Evolutionary conservation across 2,888 invertebrate species (phyloP).

Genomic region (Diplazon laetatorius): DNA sequence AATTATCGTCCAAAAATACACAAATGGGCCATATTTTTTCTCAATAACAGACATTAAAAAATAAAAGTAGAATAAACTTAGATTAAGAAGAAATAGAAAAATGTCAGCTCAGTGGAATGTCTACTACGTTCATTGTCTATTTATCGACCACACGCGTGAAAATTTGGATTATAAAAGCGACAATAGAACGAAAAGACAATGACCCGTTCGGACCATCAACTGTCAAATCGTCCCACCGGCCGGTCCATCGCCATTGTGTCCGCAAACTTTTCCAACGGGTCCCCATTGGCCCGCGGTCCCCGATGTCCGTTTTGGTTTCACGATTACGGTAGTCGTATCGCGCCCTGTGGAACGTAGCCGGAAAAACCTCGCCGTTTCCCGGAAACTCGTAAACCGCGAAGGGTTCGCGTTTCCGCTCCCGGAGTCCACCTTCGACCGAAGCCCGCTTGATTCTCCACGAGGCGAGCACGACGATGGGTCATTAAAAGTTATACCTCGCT

Average conservation of each 20-base stretch:
- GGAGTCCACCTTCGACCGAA: background rate
- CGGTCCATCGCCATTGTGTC: slow-evolving; percentile 6
- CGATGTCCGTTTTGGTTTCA: background rate
- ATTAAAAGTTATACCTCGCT: slow-evolving; percentile 39
- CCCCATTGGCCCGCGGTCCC: background rate
- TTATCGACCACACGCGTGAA: background rate
- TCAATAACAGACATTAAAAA: too few relatives aligned
- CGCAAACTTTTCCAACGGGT: slow-evolving; percentile 41
- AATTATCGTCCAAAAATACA: too few relatives aligned
- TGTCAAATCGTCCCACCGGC: background rate
- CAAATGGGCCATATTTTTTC: too few relatives aligned
- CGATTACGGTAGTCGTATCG: background rate
- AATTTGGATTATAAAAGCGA: background rate
- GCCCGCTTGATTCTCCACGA: slow-evolving; percentile 11
- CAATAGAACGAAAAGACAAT: background rate
- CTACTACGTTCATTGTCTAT: too few relatives aligned
- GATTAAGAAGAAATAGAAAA: too few relatives aligned
- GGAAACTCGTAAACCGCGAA: slow-evolving; percentile 48
- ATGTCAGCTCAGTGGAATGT: too few relatives aligned
- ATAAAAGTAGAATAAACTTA: too few relatives aligned
- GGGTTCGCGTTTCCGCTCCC: background rate
- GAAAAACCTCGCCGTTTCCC: slow-evolving; percentile 9
- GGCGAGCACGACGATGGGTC: slow-evolving; percentile 15
- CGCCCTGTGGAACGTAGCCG: background rate
- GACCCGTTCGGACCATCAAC: background rate